Base-by-base conservation (phyloP, 1,140 invertebrate genomes). In the Polyergus mexicanus region DNA sequence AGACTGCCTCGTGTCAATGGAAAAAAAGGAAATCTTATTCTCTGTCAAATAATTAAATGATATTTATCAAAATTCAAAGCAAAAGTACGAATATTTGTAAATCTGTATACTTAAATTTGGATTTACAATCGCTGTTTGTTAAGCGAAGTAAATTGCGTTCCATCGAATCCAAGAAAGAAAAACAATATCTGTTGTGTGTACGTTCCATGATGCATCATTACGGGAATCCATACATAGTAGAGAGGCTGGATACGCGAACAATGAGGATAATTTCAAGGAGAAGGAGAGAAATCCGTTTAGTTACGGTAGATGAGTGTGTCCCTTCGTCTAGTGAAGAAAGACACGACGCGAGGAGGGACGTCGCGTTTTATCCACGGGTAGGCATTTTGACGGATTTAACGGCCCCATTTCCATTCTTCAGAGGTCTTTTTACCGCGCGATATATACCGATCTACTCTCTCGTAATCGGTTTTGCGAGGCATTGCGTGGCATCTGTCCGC, bases 401-500 rank as follows among this genome's bases (percentile, higher is more conserved):
- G 83, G 81, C 38, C 86, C 86, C 72, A 88, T 85, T 89, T 90
- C 80, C 51, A 84, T 90, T 85, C 76, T 90, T 56, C 54, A 35
- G 32, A 58, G 72, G 77, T 71, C 89, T 88, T 89, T 90, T 86
- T 78, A 88, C 44, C 22, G 74, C 22, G 54, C 56, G 54, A 44
- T 78, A 78, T 71, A 89, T 77, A 85, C 84, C 25, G 35, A 87
- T 80, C 60, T 71, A 66, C 72, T 78, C 69, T 54, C 86, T 71
- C 62, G 85, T 89, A 89, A 90, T 90, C 89, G 86, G 88, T 77
- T 84, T 90, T 91, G 92, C 92, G 88, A 93, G 78, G 68, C 88
- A 92, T 92, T 87, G 90, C 91, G 89, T 86, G 92, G 92, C 91
- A 91, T 93, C 92, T 92, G 92, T 90, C 89, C 87, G 91, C 88